phyloP scores from a whole-genome alignment of 2,888 invertebrate species.

The Orchestes rusci region DNA sequence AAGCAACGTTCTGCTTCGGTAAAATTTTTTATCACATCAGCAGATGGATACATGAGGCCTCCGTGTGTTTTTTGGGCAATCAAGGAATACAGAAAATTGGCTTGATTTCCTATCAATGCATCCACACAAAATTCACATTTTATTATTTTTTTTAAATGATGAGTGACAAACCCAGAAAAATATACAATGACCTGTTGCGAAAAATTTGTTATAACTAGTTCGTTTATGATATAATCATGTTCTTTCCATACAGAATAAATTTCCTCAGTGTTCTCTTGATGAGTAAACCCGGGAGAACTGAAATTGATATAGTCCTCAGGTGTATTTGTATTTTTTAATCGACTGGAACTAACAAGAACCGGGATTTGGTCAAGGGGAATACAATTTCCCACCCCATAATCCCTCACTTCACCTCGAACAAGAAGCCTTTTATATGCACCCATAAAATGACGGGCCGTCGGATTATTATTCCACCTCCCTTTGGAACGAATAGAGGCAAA shows the following conservation, averaged over 20 bases:
- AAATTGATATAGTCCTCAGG: not conserved
- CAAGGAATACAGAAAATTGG: constrained; percentile 10
- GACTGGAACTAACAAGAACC: not conserved
- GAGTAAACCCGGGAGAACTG: not conserved
- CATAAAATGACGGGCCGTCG: no score
- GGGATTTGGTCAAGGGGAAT: not conserved
- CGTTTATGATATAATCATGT: constrained; percentile 4
- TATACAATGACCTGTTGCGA: constrained; percentile 1
- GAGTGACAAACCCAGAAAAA: constrained; percentile 8
- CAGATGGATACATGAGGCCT: constrained; percentile 6
- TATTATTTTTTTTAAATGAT: constrained; percentile 1
- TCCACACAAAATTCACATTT: constrained; percentile 9
- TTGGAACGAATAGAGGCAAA: no score
- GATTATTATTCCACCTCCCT: no score
- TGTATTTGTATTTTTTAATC: not conserved
- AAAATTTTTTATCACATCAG: constrained; percentile 1
- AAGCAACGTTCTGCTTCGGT: not conserved
- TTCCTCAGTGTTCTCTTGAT: not conserved
- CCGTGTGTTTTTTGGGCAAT: constrained; percentile 7
- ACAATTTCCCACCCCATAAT: not conserved
- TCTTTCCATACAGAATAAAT: not conserved
- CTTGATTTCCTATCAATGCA: constrained; percentile 4
- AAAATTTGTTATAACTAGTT: not conserved
- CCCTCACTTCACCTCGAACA: not conserved
- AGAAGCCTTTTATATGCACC: not conserved